Evolutionary conservation across 2,113 vertebrate species (phyloP), one percentile per base, ranked within the genome.

Genomic region (Dasyornis broadbenti): DNA sequence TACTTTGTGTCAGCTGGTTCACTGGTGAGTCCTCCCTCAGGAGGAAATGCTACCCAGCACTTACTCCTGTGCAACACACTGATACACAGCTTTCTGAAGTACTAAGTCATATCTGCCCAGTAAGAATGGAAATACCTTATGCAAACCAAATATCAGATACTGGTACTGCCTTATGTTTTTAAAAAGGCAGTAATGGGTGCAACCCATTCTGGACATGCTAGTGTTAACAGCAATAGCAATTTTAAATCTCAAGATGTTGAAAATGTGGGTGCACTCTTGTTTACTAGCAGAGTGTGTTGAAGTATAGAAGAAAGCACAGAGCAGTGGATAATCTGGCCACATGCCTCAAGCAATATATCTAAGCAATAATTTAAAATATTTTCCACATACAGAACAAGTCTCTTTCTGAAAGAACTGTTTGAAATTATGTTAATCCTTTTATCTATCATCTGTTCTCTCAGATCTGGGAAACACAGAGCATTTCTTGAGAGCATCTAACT

Each of bases 391-490:
- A 82, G 53, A 90, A 56, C 17, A 49, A 85, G n/a, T 30, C 28
- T 85, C 9, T 35, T 31, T 90, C 72, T 88, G 61, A 91, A 86
- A 81, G 83, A 42, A 30, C 70, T 76, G 15, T 84, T 90, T 89
- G 88, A 94, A 96, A 73, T 90, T 72, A 72, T 90, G 88, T 82
- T 92, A 87, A 95, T 95, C 28, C 42, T 85, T 53, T 89, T 95
- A 90, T 70, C 85, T 96, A 10, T 45, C 78, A 86, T 90, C 94
- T 80, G 27, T 72, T 69, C 31, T 80, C 40, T 69, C 54, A 80
- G 76, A 95, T 89, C 54, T 91, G 59, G 30, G n/a, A 87, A 82
- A 45, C 90, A 37, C 3, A 24, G 22, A 66, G 28, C 22, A 16
- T 68, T 82, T 80, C 37, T 72, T 68, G 37, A 61, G 28, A 80